A percentile compares a stretch with the other conserved stretches of the same genome.
These are phyloP conservation scores for Pygoscelis antarcticus DNA, from an alignment of 2,113 vertebrate species.

Conservation along the genomic window DNA sequence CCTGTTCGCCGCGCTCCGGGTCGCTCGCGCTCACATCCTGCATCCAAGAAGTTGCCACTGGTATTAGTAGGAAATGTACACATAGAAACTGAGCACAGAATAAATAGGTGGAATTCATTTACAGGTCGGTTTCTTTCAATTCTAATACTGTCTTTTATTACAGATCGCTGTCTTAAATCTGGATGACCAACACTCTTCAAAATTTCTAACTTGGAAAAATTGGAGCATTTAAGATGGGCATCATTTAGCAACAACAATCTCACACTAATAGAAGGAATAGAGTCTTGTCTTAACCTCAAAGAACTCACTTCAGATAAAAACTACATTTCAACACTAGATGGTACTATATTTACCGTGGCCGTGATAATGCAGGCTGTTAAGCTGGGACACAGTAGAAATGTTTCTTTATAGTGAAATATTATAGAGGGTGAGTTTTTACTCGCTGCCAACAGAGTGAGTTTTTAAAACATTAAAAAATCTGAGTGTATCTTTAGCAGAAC, in stretches of 20 bases:
- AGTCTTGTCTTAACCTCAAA: conserved; percentile 80
- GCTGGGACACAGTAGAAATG: neutral
- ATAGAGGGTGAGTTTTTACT: neutral
- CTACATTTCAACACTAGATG: conserved; percentile 80
- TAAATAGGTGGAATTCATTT: neutral
- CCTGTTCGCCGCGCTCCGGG: too few species aligned
- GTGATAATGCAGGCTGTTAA: neutral
- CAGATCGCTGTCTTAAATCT: conserved; percentile 86
- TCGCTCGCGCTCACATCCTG: neutral
- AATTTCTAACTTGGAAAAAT: conserved; percentile 79
- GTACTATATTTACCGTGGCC: conserved; percentile 39
- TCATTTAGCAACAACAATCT: conserved; percentile 87
- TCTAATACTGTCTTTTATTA: neutral
- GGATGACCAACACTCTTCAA: conserved; percentile 82
- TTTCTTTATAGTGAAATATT: neutral
- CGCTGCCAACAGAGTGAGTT: neutral
- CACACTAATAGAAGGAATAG: conserved; percentile 80
- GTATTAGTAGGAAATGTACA: neutral
- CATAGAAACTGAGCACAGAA: neutral
- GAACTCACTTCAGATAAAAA: conserved; percentile 87
- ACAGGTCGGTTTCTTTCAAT: neutral
- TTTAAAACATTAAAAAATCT: neutral
- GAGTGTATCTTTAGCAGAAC: neutral
- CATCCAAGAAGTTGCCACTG: neutral
- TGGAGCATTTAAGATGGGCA: conserved; percentile 85